Evolutionary conservation across 2,888 invertebrate species (phyloP), one percentile per base, ranked within the genome.

Genomic region (Hyposoter dolosus): DNA sequence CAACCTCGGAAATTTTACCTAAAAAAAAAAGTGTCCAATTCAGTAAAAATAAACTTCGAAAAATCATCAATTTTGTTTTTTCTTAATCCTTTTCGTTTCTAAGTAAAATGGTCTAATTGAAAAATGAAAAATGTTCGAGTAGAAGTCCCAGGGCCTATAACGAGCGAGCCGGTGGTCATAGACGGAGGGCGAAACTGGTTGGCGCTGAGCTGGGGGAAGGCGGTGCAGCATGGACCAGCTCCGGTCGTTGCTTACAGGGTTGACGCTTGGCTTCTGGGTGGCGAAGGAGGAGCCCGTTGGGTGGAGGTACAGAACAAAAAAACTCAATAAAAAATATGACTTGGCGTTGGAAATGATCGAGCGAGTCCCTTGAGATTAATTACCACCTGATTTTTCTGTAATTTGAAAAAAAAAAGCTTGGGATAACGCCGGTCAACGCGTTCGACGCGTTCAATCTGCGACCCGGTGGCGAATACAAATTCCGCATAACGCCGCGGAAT

Each of bases 131-230:
- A 53, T 84, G 23, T 84, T 76, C 3, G 82, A 69, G 60, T 95
- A 98, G 98, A 97, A 95, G 97, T 97, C 87, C 98, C 98, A 81
- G 97, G 97, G 81, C 96, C 97, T 89, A 97, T 98, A 90, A 96
- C 96, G 88, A 96, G 96, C 80, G 97, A 97, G 90, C 98, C 98
- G 32, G 95, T 95, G 82, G 96, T 97, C 35, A 95, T 96, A n/a
- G 98, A 98, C 93, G 96, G 97, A n/a, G 98, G 98, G 66, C 96
- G 96, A 91, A 97, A 97, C 93, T 98, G 98, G 96, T 95, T 98
- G 74, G 97, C 98, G 1, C 94, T 98, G 83, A 96, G 96, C n/a
- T 98, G 98, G 98, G 96, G 96, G 47, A 97, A 97, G 93, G 96
- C 98, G 0, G 95, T 96, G 82, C 95, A 95, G 84, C 95, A 95